Base-by-base conservation (phyloP, 2,888 invertebrate genomes). In the Horisme vitalbata region DNA sequence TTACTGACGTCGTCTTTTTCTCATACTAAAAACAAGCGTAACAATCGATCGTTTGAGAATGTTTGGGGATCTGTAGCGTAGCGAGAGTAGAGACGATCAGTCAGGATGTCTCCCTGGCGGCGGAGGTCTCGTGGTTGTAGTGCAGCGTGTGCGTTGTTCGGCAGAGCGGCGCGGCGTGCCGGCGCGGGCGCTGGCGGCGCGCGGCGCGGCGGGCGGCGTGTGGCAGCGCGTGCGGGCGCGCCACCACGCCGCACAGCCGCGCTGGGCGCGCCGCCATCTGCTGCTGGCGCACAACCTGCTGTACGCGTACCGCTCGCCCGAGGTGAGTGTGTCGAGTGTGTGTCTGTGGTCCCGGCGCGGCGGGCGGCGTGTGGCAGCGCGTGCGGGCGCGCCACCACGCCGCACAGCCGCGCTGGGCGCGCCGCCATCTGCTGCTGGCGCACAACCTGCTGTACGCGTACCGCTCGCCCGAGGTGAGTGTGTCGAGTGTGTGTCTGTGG, bases 231-330 rank as follows among this genome's bases (percentile, higher is more conserved):
- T 74, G 63, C 71, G 72, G 0, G 68, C 65, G 38, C 57, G 35
- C 0, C 28, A 21, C 32, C 30, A 12, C 20, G 27, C 43, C 38
- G 43, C 41, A 13, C 41, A 21, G 28, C 38, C 48, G 41, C 45
- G 41, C 32, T 83, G 84, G 83, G 78, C 38, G 23, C 31, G 43
- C 14, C 18, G 45, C 34, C 55, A 38, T 23, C 59, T 83, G 71
- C 72, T 83, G 74, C 78, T 86, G 37, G 64, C 76, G 53, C 77
- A 79, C 72, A 67, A 68, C 71, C 63, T 75, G 71, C 79, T 84
- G n/a, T 81, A 81, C 73, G 84, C 83, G 3, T 85, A 73, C 70
- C 27, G 44, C 20, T 26, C 47, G 11, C 46, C 46, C 8, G 54
- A 58, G 52, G 56, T 55, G 28, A 11, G 41, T n/a, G n/a, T n/a